Evolutionary conservation across 2,113 vertebrate genomes (phyloP), one percentile per base, ranked within the genome.

Genomic region (Eidolon helvum): DNA sequence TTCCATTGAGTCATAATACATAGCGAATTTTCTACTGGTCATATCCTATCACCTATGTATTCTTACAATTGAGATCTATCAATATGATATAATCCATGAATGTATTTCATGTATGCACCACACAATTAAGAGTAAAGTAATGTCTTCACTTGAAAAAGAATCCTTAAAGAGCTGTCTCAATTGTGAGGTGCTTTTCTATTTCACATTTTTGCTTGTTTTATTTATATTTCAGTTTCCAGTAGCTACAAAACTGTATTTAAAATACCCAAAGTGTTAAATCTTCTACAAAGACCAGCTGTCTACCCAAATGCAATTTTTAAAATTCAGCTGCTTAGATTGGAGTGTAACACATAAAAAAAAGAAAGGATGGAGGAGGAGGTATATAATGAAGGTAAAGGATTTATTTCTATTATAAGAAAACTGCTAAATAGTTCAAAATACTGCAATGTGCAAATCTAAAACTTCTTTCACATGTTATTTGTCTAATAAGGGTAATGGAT

Each of bases 141-240:
- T 59, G 21, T 59, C 71, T 94, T 82, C 26, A 14, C 12, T 91
- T 69, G 40, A 50, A 74, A 97, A 93, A 61, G 43, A 72, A 55
- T 74, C 10, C 8, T 77, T 43, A 30, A 71, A 63, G 74, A 79
- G 4, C 40, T 86, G 50, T 18, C n/a, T 59, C n/a, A 40, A 9
- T 85, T 78, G 19, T 53, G 68, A 53, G 15, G 43, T 86, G 10
- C 74, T 87, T 94, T 87, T 96, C 38, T 71, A 90, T 71, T 26
- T 68, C 40, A 45, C 19, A 35, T 53, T 85, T 71, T 57, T 75
- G 59, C 71, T 69, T 59, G 55, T 94, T 96, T 96, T 96, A 96
- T 96, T 98, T 97, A 97, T 96, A 97, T 94, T 93, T 98, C 94
- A 95, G 69, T 85, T 97, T 90, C 74, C 45, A 96, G 86, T 26